These are phyloP conservation scores for Palloptera scutellata DNA, from an alignment of 2,888 invertebrate genomes.

Conservation along the genomic window DNA sequence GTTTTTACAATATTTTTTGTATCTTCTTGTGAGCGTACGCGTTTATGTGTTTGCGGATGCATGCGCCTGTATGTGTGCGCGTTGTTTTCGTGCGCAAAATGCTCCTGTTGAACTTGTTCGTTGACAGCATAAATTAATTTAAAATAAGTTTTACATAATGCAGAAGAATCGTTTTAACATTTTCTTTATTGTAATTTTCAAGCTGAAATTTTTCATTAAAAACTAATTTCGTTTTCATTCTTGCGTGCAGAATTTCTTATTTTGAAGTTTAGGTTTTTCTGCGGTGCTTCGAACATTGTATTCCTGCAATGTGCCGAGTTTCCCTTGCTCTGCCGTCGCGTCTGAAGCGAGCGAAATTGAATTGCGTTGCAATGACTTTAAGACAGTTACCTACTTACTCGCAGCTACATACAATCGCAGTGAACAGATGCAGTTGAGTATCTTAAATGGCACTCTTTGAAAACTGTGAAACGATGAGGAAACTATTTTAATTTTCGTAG, in stretches of 20 bases:
- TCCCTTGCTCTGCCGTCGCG: neutral
- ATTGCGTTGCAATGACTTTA: neutral
- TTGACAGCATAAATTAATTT: constrained; percentile 24
- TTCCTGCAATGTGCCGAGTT: neutral
- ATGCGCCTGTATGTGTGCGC: neutral
- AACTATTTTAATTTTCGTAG: constrained; percentile 19
- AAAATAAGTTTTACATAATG: constrained; percentile 8
- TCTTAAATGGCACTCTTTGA: too few species aligned
- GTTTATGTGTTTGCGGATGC: neutral
- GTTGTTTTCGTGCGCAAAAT: neutral
- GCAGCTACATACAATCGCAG: too few species aligned
- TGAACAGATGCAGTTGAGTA: too few species aligned
- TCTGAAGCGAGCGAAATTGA: neutral
- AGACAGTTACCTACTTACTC: too few species aligned
- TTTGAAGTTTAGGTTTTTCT: neutral
- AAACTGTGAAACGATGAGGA: neutral
- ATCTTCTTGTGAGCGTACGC: neutral
- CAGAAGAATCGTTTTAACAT: neutral
- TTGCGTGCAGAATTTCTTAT: too few species aligned
- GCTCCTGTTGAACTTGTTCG: constrained; percentile 9
- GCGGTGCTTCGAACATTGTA: neutral
- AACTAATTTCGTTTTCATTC: neutral
- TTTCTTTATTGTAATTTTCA: neutral
- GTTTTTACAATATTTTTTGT: neutral
- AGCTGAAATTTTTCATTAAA: constrained; percentile 1